Conservation (phyloP, 2,113 vertebrate genomes). For the Mesocricetus auratus region DNA sequence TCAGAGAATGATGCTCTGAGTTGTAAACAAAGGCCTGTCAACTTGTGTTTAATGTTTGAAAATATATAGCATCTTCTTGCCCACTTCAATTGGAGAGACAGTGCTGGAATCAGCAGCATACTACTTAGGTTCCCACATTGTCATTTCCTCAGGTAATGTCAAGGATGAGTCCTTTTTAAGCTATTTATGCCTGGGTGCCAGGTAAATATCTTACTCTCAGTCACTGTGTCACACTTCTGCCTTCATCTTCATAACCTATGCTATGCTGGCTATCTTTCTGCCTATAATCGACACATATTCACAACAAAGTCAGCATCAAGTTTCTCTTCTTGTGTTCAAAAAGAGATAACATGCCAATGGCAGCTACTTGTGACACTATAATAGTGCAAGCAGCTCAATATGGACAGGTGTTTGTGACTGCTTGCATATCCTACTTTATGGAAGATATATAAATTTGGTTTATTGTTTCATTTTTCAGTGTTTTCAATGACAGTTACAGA, state of each 20-base stretch:
- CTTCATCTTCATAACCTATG: background rate
- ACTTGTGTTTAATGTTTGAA: background rate
- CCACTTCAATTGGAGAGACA: background rate
- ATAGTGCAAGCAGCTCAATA: background rate
- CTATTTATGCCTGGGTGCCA: background rate
- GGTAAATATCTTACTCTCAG: background rate
- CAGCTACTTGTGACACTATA: background rate
- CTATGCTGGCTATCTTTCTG: background rate
- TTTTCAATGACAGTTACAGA: background rate
- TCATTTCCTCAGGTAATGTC: background rate
- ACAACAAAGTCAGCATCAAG: background rate
- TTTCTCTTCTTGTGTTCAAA: background rate
- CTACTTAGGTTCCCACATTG: background rate
- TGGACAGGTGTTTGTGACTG: background rate
- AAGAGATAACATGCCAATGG: too few species aligned
- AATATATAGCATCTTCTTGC: background rate
- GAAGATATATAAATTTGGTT: rapidly evolving
- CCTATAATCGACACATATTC: background rate
- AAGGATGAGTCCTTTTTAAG: background rate
- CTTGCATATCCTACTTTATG: background rate
- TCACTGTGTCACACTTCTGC: background rate
- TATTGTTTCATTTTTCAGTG: background rate
- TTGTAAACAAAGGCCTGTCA: background rate
- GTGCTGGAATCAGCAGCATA: background rate
- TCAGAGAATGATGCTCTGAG: background rate